phyloP scores from a whole-genome alignment of 2,113 vertebrate species.

The Triplophysa rosa region DNA sequence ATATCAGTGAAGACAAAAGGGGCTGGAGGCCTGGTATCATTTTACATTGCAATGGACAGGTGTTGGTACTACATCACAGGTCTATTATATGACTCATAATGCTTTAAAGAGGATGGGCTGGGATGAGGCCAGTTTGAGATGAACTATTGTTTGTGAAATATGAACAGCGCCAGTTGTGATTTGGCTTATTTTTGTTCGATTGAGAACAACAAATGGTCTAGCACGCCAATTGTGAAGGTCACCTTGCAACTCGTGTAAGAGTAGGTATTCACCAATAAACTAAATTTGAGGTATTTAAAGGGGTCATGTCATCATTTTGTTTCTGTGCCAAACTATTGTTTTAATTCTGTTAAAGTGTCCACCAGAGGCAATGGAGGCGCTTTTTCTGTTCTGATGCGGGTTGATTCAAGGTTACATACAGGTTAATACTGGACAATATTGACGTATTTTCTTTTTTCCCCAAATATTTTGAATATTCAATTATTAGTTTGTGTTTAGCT shows the following conservation, averaged over 20 bases:
- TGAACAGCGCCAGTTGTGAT: constrained; percentile 19
- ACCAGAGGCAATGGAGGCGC: no score
- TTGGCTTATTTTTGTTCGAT: constrained; percentile 20
- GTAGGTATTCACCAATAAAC: background rate
- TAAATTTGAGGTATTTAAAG: background rate
- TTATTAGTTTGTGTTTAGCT: no score
- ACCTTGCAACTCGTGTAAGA: background rate
- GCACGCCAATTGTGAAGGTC: background rate
- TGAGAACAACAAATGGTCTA: constrained; percentile 9
- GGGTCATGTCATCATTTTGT: no score
- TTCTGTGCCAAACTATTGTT: no score
- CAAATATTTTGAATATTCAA: no score
- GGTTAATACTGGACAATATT: no score
- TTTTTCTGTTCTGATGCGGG: no score
- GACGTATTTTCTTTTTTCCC: no score
- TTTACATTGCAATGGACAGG: constrained; percentile 69
- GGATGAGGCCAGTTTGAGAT: constrained; percentile 14
- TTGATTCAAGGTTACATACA: no score
- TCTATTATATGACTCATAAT: constrained; percentile 81
- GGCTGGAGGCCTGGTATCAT: constrained; percentile 74
- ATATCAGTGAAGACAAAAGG: constrained; percentile 48
- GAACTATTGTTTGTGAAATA: constrained; percentile 41
- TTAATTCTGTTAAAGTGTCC: no score
- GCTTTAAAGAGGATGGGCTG: constrained; percentile 77
- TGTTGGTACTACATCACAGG: constrained; percentile 61